A percentile compares a stretch with the other conserved stretches of the same genome.
Evolutionary conservation across 2,113 vertebrate genomes (phyloP).

Genomic region (Blennius ocellaris): DNA sequence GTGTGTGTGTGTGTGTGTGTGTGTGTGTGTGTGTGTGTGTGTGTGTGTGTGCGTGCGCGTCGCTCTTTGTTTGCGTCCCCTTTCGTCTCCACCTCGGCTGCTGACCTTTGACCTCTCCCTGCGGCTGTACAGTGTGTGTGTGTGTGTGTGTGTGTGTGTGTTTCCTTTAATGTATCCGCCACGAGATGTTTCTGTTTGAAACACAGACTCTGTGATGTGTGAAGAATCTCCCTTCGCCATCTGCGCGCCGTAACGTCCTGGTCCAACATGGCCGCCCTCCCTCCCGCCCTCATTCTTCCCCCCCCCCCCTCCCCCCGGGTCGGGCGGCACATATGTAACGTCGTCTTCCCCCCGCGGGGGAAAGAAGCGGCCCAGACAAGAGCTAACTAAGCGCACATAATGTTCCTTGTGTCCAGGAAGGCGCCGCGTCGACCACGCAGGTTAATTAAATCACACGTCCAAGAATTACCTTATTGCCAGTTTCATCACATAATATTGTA

Average conservation of each 20-base stretch:
- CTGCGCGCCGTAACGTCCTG: constrained; percentile 28
- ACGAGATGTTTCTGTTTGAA: constrained; percentile 28
- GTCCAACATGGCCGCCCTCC: constrained; percentile 38
- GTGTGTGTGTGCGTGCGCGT: too few species aligned
- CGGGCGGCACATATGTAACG: background rate
- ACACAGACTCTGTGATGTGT: constrained; percentile 25
- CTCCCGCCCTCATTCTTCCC: constrained; percentile 6
- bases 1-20: too few species aligned
- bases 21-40: too few species aligned
- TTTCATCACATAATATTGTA: background rate
- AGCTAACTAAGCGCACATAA: constrained; percentile 12
- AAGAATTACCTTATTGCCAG: background rate
- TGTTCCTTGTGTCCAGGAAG: constrained; percentile 30
- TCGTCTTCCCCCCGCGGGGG: background rate
- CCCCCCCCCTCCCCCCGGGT: too few species aligned
- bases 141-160: too few species aligned
- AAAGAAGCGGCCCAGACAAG: constrained; percentile 13
- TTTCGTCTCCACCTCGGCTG: constrained; percentile 5
- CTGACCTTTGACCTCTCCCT: background rate
- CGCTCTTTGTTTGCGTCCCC: background rate
- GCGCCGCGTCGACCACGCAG: constrained; percentile 12
- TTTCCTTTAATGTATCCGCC: too few species aligned
- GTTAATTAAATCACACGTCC: background rate
- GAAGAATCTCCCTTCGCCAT: constrained; percentile 12
- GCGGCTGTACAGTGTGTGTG: background rate